Base-by-base conservation (phyloP, 1,140 invertebrate genomes). In the Trachymyrmex septentrionalis region DNA sequence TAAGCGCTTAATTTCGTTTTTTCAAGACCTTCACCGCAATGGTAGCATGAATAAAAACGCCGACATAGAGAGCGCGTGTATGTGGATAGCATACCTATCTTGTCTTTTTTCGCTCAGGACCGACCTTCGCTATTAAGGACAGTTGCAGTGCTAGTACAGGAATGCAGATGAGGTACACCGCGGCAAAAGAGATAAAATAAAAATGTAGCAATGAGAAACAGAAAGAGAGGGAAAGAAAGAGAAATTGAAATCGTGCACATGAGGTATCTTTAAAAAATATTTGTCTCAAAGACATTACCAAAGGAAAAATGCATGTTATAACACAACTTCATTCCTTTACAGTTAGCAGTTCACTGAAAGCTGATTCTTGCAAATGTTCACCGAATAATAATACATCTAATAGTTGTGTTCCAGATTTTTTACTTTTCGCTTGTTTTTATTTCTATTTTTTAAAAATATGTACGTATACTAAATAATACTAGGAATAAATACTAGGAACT, bases 91-190 rank as follows among this genome's bases (percentile, higher is more conserved):
- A 50, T 50, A 9, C 19, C 4, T 50, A 21, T 19, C 66, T 71
- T 76, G 30, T 30, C n/a, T 71, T 64, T 73, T 53, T 72, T 44
- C 34, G 48, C 24, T 16, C 21, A 10, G 53, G 57, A 82, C 88
- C 38, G 6, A 78, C 84, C 82, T 89, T 82, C 64, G 75, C 85
- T 87, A 86, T 89, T 89, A 89, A 77, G 80, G 16, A 63, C 14
- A 55, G 84, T 76, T 67, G 75, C 66, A 57, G 76, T 50, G 27
- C 71, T 71, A 14, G 80, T 27, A 89, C 71, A 72, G 61, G 84
- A 90, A 90, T 90, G 88, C 88, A 90, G 89, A 90, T 90, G 89
- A 90, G 88, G 72, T 50, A 59, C 14, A 66, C 19, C 48, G 27
- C 34, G 30, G 44, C 38, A 53, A 64, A 63, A 61, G 30, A 24